Evolutionary conservation across 1,140 invertebrate species (phyloP), one percentile per base, ranked within the genome.

Genomic region (Ericerus pela): DNA sequence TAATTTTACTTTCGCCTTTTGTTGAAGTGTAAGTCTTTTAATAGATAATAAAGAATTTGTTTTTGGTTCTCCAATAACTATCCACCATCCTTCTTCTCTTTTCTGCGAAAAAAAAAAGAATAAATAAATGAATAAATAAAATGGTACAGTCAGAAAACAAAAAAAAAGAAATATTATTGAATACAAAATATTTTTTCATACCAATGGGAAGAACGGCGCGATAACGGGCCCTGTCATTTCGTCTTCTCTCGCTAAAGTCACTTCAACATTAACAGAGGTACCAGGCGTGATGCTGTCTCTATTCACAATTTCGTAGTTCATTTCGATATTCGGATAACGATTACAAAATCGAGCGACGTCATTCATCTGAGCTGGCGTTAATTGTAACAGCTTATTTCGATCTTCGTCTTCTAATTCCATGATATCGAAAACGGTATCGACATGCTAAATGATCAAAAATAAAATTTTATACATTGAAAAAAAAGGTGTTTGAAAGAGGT

Each of bases 81-180:
- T 87, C 95, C 96, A 99, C 96, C 96, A 99, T 33, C 94, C 93
- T 75, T 99, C 96, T 70, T 99, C 96, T 47, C 94, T 82, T 81
- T 96, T 96, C 78, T 89, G 73, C 22, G 71, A 72, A 57, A 10
- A n/a, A n/a, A 10, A 10, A 36, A 36, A 36, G 31, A 43, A 43
- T 8, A 10, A 10, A 11, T 11, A 43, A 8, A 43, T 20, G 11
- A 20, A 43, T 10, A 33, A 10, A 33, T 10, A 10, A 33, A 33
- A 10, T 10, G 31, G 8, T 10, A n/a, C n/a, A 33, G 31, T 33
- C 8, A 33, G 8, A 33, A 33, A 10, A 8, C 8, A 10, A 33
- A 33, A 10, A 43, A 14, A 8, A 43, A 20, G 16, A 43, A 10
- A 14, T 14, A 14, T 43, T 10, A n/a, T 36, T n/a, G n/a, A n/a